Base-by-base conservation (phyloP, 2,797 vertebrate genomes). In the Fringilla coelebs region DNA sequence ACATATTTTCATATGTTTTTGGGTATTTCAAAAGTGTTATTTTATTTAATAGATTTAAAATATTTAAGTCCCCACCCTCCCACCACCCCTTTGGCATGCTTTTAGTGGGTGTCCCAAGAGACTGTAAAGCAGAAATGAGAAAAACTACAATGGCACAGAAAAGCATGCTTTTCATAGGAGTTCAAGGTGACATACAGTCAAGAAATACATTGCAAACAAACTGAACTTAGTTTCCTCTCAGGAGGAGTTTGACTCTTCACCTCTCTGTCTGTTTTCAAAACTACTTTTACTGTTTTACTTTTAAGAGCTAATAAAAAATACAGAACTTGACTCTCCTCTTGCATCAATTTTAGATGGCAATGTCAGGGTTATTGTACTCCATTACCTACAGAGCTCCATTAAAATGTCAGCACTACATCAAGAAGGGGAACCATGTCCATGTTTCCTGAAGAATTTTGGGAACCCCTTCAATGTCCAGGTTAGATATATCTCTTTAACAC, bases 31-130 rank as follows among this genome's bases (percentile, higher is more conserved):
- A 72, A 88, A 96, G 83, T 58, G 52, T 66, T 66, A 72, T 91
- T 95, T 97, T 96, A 95, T 96, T 97, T 93, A 94, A 85, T 93
- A 95, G 72, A 93, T 79, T 97, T 78, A 71, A 92, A 90, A 93
- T 94, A 89, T 89, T 92, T 76, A 81, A 76, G 16, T 48, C 43
- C 48, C 48, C 74, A 54, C 60, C 74, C 80, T 87, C 68, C 51
- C 48, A 55, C 24, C 45, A n/a, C 13, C 15, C 10, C 16, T 45
- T 85, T 67, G 71, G 36, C 72, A 84, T 85, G 20, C 17, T 92
- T 90, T 95, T 87, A 90, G 45, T 49, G 49, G 32, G 60, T 94
- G 74, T 82, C 68, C 45, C 36, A 70, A 70, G 66, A 85, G 74
- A 92, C 66, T 87, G 36, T 78, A 85, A 67, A 81, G 48, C 45